Percentiles rank a stretch among this genome's conserved stretches.
Conservation (phyloP, 2,888 invertebrate genomes). For the Oxycera nigricornis region DNA sequence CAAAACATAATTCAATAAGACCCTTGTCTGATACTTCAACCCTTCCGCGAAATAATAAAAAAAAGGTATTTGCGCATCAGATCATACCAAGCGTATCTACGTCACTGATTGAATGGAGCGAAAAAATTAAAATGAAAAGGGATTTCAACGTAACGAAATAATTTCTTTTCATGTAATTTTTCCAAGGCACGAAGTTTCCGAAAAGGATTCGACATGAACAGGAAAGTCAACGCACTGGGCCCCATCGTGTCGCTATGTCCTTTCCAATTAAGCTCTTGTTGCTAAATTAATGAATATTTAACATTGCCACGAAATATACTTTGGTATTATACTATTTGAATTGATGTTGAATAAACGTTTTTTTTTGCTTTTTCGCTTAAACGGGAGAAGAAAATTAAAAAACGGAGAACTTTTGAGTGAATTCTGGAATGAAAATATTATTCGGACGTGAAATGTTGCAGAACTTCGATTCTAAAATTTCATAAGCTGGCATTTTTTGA, state of each 20-base stretch:
- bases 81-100: conserved; percentile 15
- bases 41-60: no score
- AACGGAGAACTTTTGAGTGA: no score
- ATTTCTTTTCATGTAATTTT: not conserved
- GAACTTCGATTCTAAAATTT: no score
- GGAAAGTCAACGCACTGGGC: not conserved
- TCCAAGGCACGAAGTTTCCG: not conserved
- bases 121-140: not conserved
- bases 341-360: no score
- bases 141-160: not conserved
- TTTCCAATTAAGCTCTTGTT: conserved; percentile 45
- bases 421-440: no score
- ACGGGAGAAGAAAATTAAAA: no score
- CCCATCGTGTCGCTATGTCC: conserved; percentile 2
- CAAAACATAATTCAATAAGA: no score
- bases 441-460: no score
- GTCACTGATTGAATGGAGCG: conserved; percentile 24
- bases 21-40: no score
- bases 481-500: no score
- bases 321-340: not conserved
- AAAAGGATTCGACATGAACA: not conserved
- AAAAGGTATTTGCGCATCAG: no score
- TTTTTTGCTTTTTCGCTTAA: no score
- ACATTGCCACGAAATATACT: conserved; percentile 30
- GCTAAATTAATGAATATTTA: conserved; percentile 45